These are phyloP conservation scores for Nycteola revayana DNA, from an alignment of 2,888 invertebrate genomes.

Conservation along the genomic window DNA sequence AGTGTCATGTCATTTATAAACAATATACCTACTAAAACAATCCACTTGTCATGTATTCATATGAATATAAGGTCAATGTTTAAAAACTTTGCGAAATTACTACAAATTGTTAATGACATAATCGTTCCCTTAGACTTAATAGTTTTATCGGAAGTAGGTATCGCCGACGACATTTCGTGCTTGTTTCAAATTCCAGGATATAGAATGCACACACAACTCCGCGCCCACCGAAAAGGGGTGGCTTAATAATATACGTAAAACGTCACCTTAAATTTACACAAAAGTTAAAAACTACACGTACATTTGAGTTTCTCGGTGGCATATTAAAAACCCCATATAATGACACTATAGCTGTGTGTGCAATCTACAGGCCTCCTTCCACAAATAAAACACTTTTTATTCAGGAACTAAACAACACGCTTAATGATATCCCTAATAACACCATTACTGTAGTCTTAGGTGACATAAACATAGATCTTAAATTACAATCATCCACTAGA, in stretches of 20 bases:
- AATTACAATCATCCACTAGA: not conserved
- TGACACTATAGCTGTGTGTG: slow-evolving; percentile 14
- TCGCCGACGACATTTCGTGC: not conserved
- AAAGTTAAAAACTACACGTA: not conserved
- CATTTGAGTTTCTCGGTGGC: slow-evolving; percentile 3
- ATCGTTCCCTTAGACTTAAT: not conserved
- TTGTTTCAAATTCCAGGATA: slow-evolving; percentile 26
- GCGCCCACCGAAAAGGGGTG: slow-evolving; percentile 19
- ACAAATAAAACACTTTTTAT: slow-evolving; percentile 15
- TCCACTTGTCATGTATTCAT: slow-evolving; percentile 17
- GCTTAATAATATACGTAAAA: slow-evolving; percentile 8
- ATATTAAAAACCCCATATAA: not conserved
- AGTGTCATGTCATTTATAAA: slow-evolving; percentile 1
- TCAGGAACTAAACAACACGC: slow-evolving; percentile 7
- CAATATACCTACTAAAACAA: slow-evolving; percentile 1
- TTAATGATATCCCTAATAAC: not conserved
- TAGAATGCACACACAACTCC: slow-evolving; percentile 24
- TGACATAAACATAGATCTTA: slow-evolving; percentile 4
- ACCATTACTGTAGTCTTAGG: not conserved
- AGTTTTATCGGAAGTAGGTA: slow-evolving; percentile 4
- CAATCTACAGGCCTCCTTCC: slow-evolving; percentile 20
- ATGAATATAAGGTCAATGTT: slow-evolving; percentile 27
- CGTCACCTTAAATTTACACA: slow-evolving; percentile 1
- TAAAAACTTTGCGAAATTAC: slow-evolving; percentile 12
- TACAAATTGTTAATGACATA: not conserved